A percentile compares a stretch with the other conserved stretches of the same genome.
These are phyloP conservation scores for Perizoma flavofasciatum DNA, from an alignment of 2,888 invertebrate species.

Conservation along the genomic window DNA sequence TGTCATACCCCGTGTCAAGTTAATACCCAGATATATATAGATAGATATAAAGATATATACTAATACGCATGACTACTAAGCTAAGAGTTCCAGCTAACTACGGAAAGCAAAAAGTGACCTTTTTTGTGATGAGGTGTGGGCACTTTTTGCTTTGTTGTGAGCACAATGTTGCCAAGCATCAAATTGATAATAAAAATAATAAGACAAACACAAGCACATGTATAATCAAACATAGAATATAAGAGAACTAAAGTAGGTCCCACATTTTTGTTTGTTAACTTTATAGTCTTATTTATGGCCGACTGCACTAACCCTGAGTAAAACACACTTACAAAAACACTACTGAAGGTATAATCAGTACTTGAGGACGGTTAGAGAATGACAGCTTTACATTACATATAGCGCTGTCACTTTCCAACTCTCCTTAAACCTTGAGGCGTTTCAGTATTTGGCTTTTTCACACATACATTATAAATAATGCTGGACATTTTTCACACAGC, in stretches of 20 bases:
- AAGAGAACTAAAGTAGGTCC: slow-evolving; percentile 38
- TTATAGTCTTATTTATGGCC: slow-evolving; percentile 24
- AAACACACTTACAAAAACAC: too few species aligned
- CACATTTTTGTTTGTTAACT: slow-evolving; percentile 37
- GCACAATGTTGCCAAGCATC: slow-evolving; percentile 84
- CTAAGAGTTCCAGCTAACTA: slow-evolving; percentile 71
- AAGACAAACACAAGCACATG: slow-evolving; percentile 80
- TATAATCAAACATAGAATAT: slow-evolving; percentile 30
- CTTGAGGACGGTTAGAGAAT: too few species aligned
- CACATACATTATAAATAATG: too few species aligned
- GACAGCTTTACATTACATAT: too few species aligned
- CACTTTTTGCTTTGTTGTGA: slow-evolving; percentile 77
- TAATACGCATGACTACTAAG: slow-evolving; percentile 68
- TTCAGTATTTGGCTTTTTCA: too few species aligned
- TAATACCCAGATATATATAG: slow-evolving; percentile 51
- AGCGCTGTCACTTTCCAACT: too few species aligned
- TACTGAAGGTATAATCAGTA: too few species aligned
- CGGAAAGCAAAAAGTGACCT: slow-evolving; percentile 73
- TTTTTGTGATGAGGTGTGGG: slow-evolving; percentile 41
- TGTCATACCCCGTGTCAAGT: slow-evolving; percentile 56
- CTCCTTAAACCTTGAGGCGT: too few species aligned
- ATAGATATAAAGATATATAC: slow-evolving; percentile 55
- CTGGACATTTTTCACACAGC: too few species aligned
- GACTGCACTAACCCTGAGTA: too few species aligned
- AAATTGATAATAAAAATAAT: slow-evolving; percentile 80